Evolutionary conservation across 2,797 vertebrate genomes (phyloP).

Genomic region (Callimico goeldii): DNA sequence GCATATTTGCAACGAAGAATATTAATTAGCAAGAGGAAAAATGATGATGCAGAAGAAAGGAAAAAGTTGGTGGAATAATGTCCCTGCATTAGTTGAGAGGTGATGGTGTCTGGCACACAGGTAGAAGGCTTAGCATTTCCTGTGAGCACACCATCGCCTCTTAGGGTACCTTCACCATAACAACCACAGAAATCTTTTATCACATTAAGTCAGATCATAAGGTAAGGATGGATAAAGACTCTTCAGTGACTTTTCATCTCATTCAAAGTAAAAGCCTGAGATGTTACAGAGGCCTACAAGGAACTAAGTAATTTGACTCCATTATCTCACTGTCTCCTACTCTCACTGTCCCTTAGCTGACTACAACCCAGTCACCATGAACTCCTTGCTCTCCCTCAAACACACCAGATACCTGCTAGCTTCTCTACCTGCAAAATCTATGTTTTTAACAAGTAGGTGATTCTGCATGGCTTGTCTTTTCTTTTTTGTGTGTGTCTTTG

Average conservation of each 20-base stretch:
- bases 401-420: neutral
- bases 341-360: neutral
- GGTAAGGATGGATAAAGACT: neutral
- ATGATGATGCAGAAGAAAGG: neutral
- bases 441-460: neutral
- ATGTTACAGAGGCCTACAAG: neutral
- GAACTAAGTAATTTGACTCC: neutral
- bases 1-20: neutral
- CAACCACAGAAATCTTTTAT: neutral
- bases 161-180: neutral
- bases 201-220: neutral
- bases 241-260: neutral
- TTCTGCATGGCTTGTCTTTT: neutral
- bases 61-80: neutral
- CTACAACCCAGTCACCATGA: neutral
- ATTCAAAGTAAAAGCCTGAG: neutral
- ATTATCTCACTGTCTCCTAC: neutral
- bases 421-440: neutral
- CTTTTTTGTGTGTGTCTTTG: neutral
- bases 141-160: neutral
- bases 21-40: neutral
- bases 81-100: neutral
- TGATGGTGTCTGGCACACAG: accelerated
- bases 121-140: neutral
- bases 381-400: neutral